Percentiles rank a stretch among this genome's conserved stretches.
Conservation (phyloP, 2,888 invertebrate genomes). For the Idaea biselata region DNA sequence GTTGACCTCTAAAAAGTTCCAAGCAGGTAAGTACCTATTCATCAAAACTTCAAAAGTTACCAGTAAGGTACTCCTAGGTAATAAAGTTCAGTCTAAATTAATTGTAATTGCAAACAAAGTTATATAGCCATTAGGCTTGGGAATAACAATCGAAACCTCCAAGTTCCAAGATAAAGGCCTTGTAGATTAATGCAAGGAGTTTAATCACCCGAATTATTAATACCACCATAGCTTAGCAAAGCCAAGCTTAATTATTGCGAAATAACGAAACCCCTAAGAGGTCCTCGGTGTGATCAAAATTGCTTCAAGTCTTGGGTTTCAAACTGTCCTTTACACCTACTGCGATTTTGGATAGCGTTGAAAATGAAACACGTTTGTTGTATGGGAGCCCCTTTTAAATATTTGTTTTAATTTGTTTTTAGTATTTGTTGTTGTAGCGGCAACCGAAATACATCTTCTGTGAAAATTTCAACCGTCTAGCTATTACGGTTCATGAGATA, state of each 20-base stretch:
- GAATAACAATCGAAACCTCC: neutral
- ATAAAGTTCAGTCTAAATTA: neutral
- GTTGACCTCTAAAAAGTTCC: too few species aligned
- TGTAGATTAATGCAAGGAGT: neutral
- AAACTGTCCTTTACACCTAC: neutral
- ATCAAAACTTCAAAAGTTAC: neutral
- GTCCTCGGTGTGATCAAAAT: neutral
- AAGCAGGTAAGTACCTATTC: neutral
- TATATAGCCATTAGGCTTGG: neutral
- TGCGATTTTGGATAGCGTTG: neutral
- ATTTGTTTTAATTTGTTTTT: too few species aligned
- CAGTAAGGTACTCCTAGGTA: neutral
- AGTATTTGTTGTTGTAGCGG: too few species aligned
- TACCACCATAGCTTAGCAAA: neutral
- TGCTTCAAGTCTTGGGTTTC: neutral
- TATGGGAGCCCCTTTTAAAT: too few species aligned
- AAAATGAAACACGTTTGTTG: neutral
- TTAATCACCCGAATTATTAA: neutral
- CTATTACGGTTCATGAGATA: too few species aligned
- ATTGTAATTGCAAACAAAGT: conserved; percentile 1
- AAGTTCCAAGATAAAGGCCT: neutral
- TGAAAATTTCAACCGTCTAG: too few species aligned
- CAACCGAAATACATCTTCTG: too few species aligned
- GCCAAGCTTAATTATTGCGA: conserved; percentile 1
- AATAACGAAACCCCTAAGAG: neutral